Base-by-base conservation (phyloP, 2,888 invertebrate genomes). In the Eupithecia subumbrata region DNA sequence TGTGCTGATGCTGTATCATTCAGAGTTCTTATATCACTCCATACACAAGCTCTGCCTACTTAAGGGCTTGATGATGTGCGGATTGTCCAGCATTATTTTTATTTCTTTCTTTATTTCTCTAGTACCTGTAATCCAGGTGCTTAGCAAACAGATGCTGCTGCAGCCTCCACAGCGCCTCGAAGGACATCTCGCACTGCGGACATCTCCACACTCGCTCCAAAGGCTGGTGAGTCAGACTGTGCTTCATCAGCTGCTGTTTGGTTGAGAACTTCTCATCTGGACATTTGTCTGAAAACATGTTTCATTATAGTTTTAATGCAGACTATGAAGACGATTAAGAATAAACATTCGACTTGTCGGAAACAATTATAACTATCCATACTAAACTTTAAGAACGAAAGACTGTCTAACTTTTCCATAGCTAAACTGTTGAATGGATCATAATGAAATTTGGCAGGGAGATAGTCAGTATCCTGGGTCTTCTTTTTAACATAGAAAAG, bases 171-270 rank as follows among this genome's bases (percentile, higher is more conserved):
- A 94, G 84, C 0, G 93, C 91, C 69, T 93, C 94, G 80, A 94
- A 94, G 0, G 90, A 86, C 88, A 93, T 87, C 5, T 85, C 86
- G 74, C 94, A 95, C 80, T 94, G 93, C 0, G 91, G 90, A 76
- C 94, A 95, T 52, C 90, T 88, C 93, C 94, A 94, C 63, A 92
- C 91, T 7, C 89, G 82, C 71, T 90, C 89, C 73, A 94, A 79
- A 0, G 94, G 94, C 79, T 92, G 90, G 82, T 94, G 94, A 0
- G 85, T 89, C 12, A 94, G 80, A 9, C 88, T 85, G 76, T 95
- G 94, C 78, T 92, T 94, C 92, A 94, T 92, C 40, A 94, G 79
- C 77, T 91, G 90, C 76, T 94, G 95, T 76, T 94, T 94, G 0
- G 91, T 93, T 0, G 93, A 88, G 79, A 94, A 94, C 83, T 89